phyloP scores from a whole-genome alignment of 2,888 invertebrate species.

The Furcula furcula region DNA sequence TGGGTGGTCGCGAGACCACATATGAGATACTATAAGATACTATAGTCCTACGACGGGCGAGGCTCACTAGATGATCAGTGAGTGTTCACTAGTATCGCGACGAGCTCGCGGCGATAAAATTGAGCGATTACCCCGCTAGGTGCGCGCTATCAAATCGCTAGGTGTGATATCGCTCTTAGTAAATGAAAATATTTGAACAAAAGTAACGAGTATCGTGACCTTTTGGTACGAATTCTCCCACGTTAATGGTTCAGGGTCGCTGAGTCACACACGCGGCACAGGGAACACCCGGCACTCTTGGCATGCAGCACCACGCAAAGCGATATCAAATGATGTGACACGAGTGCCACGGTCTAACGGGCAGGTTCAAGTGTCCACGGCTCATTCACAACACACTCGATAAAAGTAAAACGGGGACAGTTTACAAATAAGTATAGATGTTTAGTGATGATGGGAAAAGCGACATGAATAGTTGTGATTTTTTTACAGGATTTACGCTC shows the following conservation, averaged over 20 bases:
- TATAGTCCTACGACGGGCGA: too few relatives aligned
- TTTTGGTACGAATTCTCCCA: conserved; percentile 48
- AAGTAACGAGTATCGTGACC: conserved; percentile 37
- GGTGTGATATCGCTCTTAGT: conserved; percentile 9
- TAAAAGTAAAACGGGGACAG: conserved; percentile 15
- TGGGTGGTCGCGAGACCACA: too few relatives aligned
- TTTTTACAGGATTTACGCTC: too few relatives aligned
- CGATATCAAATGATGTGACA: conserved; percentile 35
- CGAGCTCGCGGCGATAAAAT: too few relatives aligned
- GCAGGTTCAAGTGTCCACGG: conserved; percentile 16
- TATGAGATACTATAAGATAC: too few relatives aligned
- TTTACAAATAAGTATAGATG: too few relatives aligned
- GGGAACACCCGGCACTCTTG: conserved; percentile 70
- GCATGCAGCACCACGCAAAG: conserved; percentile 49
- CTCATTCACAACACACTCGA: conserved; percentile 21
- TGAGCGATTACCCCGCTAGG: too few relatives aligned
- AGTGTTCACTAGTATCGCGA: too few relatives aligned
- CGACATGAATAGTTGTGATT: too few relatives aligned
- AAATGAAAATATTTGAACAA: conserved; percentile 25
- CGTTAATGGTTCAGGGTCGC: conserved; percentile 64
- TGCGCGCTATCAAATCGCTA: too few relatives aligned
- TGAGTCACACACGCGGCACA: conserved; percentile 61
- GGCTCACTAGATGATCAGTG: too few relatives aligned
- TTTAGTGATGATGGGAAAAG: too few relatives aligned
- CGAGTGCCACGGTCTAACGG: conserved; percentile 13